Evolutionary conservation across 2,797 vertebrate genomes (phyloP).

Genomic region (Cephalopachus bancanus): DNA sequence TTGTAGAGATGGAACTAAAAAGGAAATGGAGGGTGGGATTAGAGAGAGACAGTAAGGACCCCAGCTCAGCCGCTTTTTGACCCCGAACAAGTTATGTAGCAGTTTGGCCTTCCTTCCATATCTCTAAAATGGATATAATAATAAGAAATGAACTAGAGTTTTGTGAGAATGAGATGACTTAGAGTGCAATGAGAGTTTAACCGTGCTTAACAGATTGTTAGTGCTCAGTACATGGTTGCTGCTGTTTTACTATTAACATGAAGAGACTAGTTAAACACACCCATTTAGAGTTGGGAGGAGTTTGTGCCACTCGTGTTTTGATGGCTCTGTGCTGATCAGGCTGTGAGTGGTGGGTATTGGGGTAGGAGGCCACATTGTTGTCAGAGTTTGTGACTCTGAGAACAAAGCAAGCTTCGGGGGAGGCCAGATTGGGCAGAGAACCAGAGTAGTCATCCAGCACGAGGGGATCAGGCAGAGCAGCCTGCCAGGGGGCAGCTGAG

Average conservation of each 20-base stretch:
- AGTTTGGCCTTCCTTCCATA: background rate
- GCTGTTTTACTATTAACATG: constrained; percentile 16
- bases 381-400: background rate
- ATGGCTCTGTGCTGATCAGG: background rate
- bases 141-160: constrained; percentile 11
- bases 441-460: too few relatives aligned
- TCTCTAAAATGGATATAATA: background rate
- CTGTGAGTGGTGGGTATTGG: background rate
- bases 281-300: background rate
- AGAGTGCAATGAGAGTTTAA: background rate
- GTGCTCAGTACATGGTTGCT: background rate
- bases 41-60: background rate
- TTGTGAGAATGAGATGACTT: constrained; percentile 39
- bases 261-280: background rate
- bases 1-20: background rate
- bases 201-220: background rate
- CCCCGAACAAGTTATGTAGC: background rate
- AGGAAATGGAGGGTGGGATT: background rate
- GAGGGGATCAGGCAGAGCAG: background rate
- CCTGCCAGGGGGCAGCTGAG: background rate
- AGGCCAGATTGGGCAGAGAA: background rate
- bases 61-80: constrained; percentile 10
- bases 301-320: constrained; percentile 23
- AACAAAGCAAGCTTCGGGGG: background rate
- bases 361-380: background rate